Evolutionary conservation across 2,797 vertebrate species (phyloP).

Genomic region (Propithecus perrieri): DNA sequence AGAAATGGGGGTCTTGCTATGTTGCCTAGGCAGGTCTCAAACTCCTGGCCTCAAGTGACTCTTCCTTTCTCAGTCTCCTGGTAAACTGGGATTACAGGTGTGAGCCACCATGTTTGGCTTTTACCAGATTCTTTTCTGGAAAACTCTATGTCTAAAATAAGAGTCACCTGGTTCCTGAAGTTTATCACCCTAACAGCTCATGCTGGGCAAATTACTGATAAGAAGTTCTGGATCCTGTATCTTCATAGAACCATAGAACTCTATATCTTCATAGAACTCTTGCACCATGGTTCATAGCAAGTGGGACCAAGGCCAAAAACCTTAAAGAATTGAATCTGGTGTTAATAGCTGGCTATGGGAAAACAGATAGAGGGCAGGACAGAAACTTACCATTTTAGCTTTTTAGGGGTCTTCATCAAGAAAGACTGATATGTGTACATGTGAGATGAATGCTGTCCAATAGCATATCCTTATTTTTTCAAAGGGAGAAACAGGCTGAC

Average conservation of each 20-base stretch:
- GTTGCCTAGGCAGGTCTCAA: not conserved
- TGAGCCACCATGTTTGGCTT: not conserved
- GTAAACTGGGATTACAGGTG: not conserved
- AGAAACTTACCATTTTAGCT: not conserved
- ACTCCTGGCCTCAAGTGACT: not conserved
- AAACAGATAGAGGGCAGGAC: not conserved
- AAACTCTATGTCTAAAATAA: not conserved
- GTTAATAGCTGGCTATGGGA: not conserved
- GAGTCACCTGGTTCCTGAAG: not conserved
- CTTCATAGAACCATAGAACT: not conserved
- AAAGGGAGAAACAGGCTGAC: not conserved
- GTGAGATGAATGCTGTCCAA: not conserved
- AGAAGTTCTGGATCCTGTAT: not conserved
- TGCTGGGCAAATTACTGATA: not conserved
- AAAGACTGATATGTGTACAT: not conserved
- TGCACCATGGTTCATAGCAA: not conserved
- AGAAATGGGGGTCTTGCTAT: not conserved
- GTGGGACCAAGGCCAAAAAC: not conserved
- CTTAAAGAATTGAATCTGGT: not conserved
- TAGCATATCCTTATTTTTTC: not conserved
- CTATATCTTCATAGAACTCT: not conserved
- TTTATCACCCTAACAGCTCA: not conserved
- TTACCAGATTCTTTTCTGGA: not conserved
- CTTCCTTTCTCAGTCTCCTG: not conserved
- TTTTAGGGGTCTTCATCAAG: not conserved